Percentiles rank a stretch among this genome's conserved stretches.
These are phyloP conservation scores for Molossus alvarezi DNA, from an alignment of 2,797 vertebrate genomes.

Conservation along the genomic window DNA sequence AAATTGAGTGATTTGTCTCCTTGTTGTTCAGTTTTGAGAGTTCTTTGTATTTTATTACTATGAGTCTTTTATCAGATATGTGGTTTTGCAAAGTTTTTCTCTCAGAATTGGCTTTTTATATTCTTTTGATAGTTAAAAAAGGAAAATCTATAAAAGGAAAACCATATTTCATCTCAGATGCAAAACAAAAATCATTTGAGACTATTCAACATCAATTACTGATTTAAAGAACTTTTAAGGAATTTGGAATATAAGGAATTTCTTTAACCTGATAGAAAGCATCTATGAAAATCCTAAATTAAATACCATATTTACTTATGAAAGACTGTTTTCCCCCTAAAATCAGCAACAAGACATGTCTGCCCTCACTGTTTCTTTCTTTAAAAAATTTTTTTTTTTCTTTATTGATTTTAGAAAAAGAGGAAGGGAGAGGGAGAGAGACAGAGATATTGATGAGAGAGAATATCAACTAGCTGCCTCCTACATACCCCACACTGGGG, in stretches of 20 bases:
- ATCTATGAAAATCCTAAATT: background rate
- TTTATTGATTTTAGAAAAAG: too few relatives aligned
- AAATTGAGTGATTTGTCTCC: background rate
- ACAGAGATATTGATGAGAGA: too few relatives aligned
- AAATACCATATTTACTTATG: background rate
- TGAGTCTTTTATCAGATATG: background rate
- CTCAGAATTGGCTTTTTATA: background rate
- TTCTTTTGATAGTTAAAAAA: background rate
- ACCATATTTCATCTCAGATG: background rate
- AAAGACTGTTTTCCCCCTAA: background rate
- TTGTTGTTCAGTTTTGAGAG: background rate
- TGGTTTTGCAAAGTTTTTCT: conserved; percentile 8
- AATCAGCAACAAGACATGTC: background rate
- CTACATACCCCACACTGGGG: too few relatives aligned
- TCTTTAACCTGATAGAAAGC: background rate
- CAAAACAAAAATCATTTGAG: background rate
- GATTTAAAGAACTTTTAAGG: background rate
- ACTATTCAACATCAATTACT: background rate
- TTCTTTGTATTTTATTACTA: background rate
- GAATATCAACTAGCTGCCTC: too few relatives aligned
- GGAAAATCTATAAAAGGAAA: background rate
- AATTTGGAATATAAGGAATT: background rate
- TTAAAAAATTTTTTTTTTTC: too few relatives aligned
- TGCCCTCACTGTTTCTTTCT: background rate
- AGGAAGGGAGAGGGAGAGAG: too few relatives aligned